These are phyloP conservation scores for Scomberomorus guttatus DNA, from an alignment of 2,797 vertebrate genomes.

Conservation along the genomic window DNA sequence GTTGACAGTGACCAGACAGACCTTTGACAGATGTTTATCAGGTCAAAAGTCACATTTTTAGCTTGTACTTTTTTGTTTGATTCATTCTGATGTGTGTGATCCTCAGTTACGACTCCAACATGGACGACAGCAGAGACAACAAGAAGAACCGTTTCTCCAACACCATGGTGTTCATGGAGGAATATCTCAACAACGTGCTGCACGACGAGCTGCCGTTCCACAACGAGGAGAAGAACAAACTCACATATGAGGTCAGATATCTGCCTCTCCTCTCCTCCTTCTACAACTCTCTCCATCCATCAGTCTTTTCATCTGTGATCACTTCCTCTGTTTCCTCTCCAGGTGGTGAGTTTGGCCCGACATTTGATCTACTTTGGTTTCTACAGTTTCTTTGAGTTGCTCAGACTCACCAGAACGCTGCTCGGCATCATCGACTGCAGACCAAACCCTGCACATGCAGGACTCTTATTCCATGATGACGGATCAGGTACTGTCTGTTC, in stretches of 20 bases:
- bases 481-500: conserved; percentile 79
- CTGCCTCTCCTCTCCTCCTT: neutral
- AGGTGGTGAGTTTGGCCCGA: conserved; percentile 97
- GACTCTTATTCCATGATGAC: conserved; percentile 87
- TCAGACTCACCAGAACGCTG: conserved; percentile 94
- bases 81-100: neutral
- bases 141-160: conserved; percentile 98
- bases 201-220: conserved; percentile 94
- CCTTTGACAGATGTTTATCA: neutral
- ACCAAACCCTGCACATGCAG: conserved; percentile 86
- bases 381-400: conserved; percentile 98
- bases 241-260: conserved; percentile 92
- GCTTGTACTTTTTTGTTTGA: neutral
- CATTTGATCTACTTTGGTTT: conserved; percentile 99
- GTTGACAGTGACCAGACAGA: neutral
- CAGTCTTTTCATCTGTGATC: neutral
- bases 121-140: conserved; percentile 94
- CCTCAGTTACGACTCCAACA: conserved; percentile 95
- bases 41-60: neutral
- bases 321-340: neutral
- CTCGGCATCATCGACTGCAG: conserved; percentile 97
- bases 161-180: conserved; percentile 98
- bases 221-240: conserved; percentile 97
- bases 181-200: conserved; percentile 97
- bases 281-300: accelerated